phyloP scores from a whole-genome alignment of 2,888 invertebrate species.

The Plagiodera versicolora region DNA sequence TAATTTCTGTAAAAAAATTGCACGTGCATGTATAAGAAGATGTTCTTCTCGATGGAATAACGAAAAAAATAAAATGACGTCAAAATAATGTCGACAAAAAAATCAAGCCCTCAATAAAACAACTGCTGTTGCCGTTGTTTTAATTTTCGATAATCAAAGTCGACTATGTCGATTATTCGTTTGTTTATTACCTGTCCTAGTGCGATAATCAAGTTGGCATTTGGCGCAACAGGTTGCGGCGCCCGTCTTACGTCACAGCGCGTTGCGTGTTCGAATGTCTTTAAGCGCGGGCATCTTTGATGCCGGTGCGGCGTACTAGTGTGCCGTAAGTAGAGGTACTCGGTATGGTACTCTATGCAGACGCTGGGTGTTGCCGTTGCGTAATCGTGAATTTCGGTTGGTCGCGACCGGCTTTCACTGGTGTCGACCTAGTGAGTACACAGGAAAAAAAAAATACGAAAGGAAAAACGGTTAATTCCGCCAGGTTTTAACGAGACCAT shows the following conservation, averaged over 20 bases:
- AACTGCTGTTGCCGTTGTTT: too few species aligned
- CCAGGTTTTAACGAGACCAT: too few species aligned
- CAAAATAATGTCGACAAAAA: too few species aligned
- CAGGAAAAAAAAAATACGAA: slow-evolving; percentile 20
- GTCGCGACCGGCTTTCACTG: slow-evolving; percentile 38
- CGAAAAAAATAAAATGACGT: too few species aligned
- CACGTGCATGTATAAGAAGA: too few species aligned
- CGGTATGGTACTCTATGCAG: neutral
- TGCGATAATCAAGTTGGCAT: neutral
- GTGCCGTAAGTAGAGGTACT: neutral
- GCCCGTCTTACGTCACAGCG: neutral
- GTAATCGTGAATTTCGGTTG: slow-evolving; percentile 36
- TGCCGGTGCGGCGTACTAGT: neutral
- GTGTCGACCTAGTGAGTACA: slow-evolving; percentile 34
- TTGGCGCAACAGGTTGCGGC: neutral
- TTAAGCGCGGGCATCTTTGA: neutral
- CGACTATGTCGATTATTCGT: too few species aligned
- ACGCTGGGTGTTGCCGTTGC: slow-evolving; percentile 19
- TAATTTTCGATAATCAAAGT: too few species aligned
- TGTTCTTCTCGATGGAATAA: too few species aligned
- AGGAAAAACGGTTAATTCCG: neutral
- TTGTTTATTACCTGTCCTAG: neutral
- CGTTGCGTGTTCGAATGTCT: neutral
- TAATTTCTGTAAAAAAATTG: too few species aligned
- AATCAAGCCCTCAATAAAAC: too few species aligned